Evolutionary conservation across 2,797 vertebrate genomes (phyloP).

Genomic region (Onychomys torridus): DNA sequence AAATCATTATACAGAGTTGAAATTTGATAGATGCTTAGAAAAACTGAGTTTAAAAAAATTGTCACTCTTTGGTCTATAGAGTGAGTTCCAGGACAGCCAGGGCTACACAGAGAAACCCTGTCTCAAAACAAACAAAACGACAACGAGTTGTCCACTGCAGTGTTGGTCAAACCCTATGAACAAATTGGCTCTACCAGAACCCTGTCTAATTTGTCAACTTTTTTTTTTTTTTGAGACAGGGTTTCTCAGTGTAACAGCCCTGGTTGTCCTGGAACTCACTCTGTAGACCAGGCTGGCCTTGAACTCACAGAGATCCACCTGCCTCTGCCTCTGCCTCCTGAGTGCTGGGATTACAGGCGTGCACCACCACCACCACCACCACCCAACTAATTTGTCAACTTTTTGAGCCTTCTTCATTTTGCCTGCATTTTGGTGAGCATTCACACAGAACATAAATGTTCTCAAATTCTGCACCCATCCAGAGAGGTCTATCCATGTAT

Average conservation of each 20-base stretch:
- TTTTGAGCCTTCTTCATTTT: neutral
- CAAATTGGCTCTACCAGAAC: neutral
- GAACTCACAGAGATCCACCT: too few species aligned
- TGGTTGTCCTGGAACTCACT: too few species aligned
- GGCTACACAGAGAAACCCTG: neutral
- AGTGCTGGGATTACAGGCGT: too few species aligned
- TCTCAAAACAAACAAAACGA: neutral
- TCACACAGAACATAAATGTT: neutral
- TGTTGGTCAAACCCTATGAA: neutral
- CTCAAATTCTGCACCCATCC: neutral
- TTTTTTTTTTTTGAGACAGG: too few species aligned
- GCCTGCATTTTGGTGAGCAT: neutral
- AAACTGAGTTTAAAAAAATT: neutral
- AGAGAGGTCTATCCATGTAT: neutral
- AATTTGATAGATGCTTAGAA: neutral
- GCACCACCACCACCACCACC: too few species aligned
- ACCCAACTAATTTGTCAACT: too few species aligned
- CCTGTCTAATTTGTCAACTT: neutral
- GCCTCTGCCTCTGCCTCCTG: too few species aligned
- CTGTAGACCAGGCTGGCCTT: too few species aligned
- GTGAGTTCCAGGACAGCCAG: neutral
- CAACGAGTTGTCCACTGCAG: neutral
- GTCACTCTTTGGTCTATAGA: neutral
- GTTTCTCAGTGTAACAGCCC: too few species aligned
- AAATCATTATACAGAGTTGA: neutral